Conservation (phyloP, 2,113 vertebrate species). For the Hylia prasina region DNA sequence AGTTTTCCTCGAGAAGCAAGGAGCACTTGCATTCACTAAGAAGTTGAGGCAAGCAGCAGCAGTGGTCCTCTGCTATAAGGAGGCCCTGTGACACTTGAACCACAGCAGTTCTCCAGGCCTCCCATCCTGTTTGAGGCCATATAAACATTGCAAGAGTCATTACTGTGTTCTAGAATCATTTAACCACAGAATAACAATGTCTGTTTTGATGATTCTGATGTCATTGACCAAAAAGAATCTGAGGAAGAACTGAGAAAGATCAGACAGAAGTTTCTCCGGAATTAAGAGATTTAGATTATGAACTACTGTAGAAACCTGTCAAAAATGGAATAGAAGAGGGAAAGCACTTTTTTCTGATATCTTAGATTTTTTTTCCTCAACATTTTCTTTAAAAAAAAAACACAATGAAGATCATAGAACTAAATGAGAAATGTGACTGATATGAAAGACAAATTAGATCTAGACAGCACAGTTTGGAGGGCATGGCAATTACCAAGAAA, state of each 20-base stretch:
- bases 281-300: background rate
- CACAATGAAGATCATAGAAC: background rate
- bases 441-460: background rate
- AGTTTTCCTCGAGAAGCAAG: background rate
- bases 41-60: background rate
- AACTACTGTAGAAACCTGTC: background rate
- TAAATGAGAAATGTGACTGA: background rate
- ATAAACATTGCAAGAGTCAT: background rate
- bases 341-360: background rate
- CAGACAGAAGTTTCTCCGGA: background rate
- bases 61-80: background rate
- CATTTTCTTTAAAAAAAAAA: background rate
- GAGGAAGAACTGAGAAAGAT: background rate
- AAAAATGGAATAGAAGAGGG: background rate
- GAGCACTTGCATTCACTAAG: background rate
- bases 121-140: background rate
- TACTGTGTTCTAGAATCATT: background rate
- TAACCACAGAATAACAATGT: background rate
- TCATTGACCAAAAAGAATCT: rapidly evolving
- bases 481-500: background rate
- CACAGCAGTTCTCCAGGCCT: background rate
- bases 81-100: background rate
- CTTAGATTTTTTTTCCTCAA: background rate
- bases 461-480: background rate
- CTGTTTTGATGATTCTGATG: background rate